Evolutionary conservation across 2,888 invertebrate genomes (phyloP), one percentile per base, ranked within the genome.

Genomic region (Drosophila infuscata): DNA sequence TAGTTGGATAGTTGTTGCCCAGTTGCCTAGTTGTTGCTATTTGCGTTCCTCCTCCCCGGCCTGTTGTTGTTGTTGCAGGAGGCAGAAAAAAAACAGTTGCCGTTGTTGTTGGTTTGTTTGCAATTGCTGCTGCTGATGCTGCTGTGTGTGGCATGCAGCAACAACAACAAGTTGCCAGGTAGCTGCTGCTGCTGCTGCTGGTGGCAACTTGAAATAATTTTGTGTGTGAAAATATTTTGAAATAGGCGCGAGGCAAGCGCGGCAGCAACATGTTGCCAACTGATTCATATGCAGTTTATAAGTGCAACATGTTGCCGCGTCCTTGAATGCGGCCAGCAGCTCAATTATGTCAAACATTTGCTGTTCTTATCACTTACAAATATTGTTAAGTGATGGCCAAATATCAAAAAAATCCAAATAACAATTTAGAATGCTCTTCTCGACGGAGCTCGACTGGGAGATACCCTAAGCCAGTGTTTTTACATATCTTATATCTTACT

Each of bases 191-290:
- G 63, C 35, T 68, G 56, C 35, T 65, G 69, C 58, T 75, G 82
- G 78, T 79, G 79, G 84, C 79, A 87, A 83, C 81, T 89, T 85
- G 80, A 82, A 88, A 89, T 89, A 72, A 84, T 91, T 91, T 89
- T 85, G 88, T 91, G 89, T 91, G 91, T 90, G 91, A 91, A 91
- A 89, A 89, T 91, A 90, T 91, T 91, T 89, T 79, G 62, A 60
- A 64, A 69, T 65, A 49, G 66, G 57, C 58, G 70, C 76, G 49
- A 35, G 68, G 51, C 61, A 66, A 52, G 32, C 33, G 54, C 57
- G 11, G 43, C 46, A 43, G 75, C 82, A 82, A 73, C 70, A 79
- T 79, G 76, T 74, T 76, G 82, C 76, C 41, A 54, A 64, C 43
- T 43, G 12, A 41, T 51, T 36, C 70, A 46, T 56, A 35, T 59